Base-by-base conservation (phyloP, 2,113 vertebrate species). In the Mus pahari region DNA sequence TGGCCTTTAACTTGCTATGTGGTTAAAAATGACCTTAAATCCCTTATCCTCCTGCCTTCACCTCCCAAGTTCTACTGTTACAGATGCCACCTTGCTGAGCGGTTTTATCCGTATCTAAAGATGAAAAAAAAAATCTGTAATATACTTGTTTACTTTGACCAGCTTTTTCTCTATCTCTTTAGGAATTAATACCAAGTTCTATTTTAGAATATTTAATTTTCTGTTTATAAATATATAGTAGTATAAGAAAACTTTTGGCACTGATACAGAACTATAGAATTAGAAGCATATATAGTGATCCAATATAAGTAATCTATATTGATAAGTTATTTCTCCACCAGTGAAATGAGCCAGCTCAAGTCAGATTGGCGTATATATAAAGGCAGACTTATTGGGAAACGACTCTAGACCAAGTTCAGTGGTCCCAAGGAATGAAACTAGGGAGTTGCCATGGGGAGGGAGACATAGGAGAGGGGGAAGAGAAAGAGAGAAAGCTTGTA, bases 141-240 rank as follows among this genome's bases (percentile, higher is more conserved):
- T 60, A 94, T 16, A 73, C 68, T 94, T 92, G 39, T 92, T 95
- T 86, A 82, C 73, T 79, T 39, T 86, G 24, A 92, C 31, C 28
- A 77, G 74, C 20, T 89, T 90, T 81, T 60, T 91, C 42, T 87
- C 71, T 8, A 0, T 91, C 62, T 87, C 77, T 96, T 91, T 9
- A 84, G 53, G 45, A 92, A 84, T 95, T 92, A 87, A 39, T 84
- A 64, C 42, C 62, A 66, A 93, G 14, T 74, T 89, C 73, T 96
- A 28, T 77, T 95, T 88, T 94, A 36, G 53, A 86, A 92, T 89
- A 89, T 66, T 93, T 94, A 86, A 82, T 95, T 95, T 91, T 97
- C 50, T 92, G 45, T 20, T 55, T 89, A 89, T 68, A 26, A 91
- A 70, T 90, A 60, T 88, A 86, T 96, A 95, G 86, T 84, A 58